A percentile compares a stretch with the other conserved stretches of the same genome.
phyloP scores from a whole-genome alignment of 2,888 invertebrate genomes.

The Taphrorychus bicolor region DNA sequence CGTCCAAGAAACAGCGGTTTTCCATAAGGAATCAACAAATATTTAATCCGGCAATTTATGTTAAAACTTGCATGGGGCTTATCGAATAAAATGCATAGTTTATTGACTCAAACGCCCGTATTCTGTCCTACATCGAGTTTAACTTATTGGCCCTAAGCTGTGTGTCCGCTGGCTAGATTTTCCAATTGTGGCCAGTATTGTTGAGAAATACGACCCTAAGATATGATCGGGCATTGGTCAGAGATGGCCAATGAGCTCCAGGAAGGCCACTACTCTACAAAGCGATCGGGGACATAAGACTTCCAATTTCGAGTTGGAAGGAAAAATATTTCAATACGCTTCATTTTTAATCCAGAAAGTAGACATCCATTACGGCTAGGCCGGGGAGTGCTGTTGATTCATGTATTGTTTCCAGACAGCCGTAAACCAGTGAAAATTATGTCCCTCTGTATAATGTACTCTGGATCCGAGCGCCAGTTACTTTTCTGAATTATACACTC shows the following conservation, averaged over 20 bases:
- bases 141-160: conserved; percentile 38
- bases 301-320: conserved; percentile 18
- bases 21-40: too few relatives aligned
- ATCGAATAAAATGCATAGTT: conserved; percentile 47
- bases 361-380: conserved; percentile 58
- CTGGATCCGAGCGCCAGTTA: conserved; percentile 45
- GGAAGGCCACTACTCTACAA: not conserved
- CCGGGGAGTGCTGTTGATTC: conserved; percentile 54
- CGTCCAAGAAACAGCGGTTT: too few relatives aligned
- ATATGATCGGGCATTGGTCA: conserved; percentile 12
- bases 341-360: conserved; percentile 60
- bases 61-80: conserved; percentile 50
- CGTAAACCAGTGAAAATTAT: conserved; percentile 60
- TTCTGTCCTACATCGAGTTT: conserved; percentile 36
- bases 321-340: conserved; percentile 61
- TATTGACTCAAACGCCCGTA: conserved; percentile 47
- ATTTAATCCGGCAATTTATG: conserved; percentile 49
- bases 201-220: conserved; percentile 28
- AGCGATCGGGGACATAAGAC: not conserved
- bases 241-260: not conserved
- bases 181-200: conserved; percentile 34
- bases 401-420: conserved; percentile 60
- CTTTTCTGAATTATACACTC: conserved; percentile 51
- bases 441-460: conserved; percentile 55
- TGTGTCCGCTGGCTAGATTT: conserved; percentile 32